Evolutionary conservation across 2,797 vertebrate species (phyloP), one percentile per base, ranked within the genome.

Genomic region (Cryptoprocta ferox): DNA sequence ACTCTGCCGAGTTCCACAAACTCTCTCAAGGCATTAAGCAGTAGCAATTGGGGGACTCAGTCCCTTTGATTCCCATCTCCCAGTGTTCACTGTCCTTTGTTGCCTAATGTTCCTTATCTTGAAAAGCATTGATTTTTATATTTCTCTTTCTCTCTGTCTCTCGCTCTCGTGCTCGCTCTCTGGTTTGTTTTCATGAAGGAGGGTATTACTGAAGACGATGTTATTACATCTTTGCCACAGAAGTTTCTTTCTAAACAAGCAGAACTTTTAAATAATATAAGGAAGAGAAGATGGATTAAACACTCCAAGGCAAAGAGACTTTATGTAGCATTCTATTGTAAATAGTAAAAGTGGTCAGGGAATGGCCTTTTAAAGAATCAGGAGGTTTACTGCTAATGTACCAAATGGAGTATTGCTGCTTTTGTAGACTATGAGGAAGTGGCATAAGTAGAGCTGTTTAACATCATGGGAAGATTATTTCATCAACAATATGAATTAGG

Each of bases 241-340:
- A 80, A 79, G 28, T 88, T 76, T 83, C 35, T 84, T 83, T 79
- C 85, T 75, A 80, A 95, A 28, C 30, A 94, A 89, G 19, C 1
- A 79, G 13, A 12, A 71, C 18, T 78, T 90, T 59, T 32, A 94
- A 95, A 68, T 76, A 85, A 66, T 42, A 39, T n/a, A 59, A 80
- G 35, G 48, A 92, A 91, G 35, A 73, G 35, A 83, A 68, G 28
- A 71, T 50, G 26, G 30, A 2, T 91, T 84, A 78, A 83, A 30
- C 6, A 50, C 26, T 18, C 30, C 12, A 19, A 84, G 56, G 30
- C 80, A 90, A 94, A 92, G 14, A 35, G 53, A 26, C 37, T 45
- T 89, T 26, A 28, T 32, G 56, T 11, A 59, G 35, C 35, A 12
- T 76, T 66, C 30, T 79, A 39, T 39, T 75, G 16, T 90, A 70